Evolutionary conservation across 1,140 invertebrate genomes (phyloP), one percentile per base, ranked within the genome.

Genomic region (Drosophila triauraria): DNA sequence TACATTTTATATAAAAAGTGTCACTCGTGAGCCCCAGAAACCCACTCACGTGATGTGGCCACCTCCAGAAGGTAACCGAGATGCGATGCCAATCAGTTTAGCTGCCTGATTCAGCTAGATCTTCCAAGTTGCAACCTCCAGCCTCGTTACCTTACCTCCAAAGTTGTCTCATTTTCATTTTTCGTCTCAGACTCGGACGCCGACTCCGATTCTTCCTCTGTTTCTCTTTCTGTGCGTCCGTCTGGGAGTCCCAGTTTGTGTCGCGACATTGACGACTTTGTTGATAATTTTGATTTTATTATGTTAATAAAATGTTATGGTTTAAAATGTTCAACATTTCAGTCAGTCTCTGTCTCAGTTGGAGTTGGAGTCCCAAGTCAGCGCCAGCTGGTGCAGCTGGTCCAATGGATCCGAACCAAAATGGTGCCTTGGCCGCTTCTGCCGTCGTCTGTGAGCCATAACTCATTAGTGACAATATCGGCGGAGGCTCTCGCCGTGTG

Each of bases 211-310:
- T 54, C 8, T 32, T 32, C 32, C 8, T 4, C 53, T 54, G 32
- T 38, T 35, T 32, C 51, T 60, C 57, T 72, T 68, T 71, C 59
- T 43, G 51, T 67, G 43, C 57, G 17, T 63, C 62, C 23, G 58
- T 61, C 48, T 46, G 54, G 65, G 65, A 62, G 69, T 71, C 68
- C 40, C 70, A 43, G 69, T 69, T 69, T 80, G 64, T 80, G 78
- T 75, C 80, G 80, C 81, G 85, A 91, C 90, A 90, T 91, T 91
- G 90, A 91, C 90, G 90, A 91, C 90, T 91, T 91, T 91, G 85
- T 91, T 91, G 85, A 91, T 91, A 91, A 91, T 91, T 91, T 91
- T 91, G 90, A 91, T 90, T 91, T 91, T 91, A 91, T 91, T 91
- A 90, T 91, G 90, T 90, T 91, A 91, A 91, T 91, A 91, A 91